Evolutionary conservation across 2,797 vertebrate species (phyloP).

Genomic region (Octomys mimax): DNA sequence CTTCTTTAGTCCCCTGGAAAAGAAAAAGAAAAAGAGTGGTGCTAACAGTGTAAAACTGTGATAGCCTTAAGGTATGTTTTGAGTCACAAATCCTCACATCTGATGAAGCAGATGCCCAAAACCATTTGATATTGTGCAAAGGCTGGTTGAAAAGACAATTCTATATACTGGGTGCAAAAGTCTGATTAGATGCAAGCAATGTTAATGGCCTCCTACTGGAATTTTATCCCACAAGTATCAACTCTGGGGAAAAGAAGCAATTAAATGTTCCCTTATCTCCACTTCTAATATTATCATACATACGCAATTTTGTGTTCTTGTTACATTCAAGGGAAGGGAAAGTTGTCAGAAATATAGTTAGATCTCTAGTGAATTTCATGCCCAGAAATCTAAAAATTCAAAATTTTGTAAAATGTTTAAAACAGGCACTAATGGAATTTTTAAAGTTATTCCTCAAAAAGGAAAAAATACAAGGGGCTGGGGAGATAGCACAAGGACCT

Average conservation of each 20-base stretch:
- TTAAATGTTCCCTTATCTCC: neutral
- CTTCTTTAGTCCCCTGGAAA: neutral
- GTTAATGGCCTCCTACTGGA: neutral
- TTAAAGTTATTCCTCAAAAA: neutral
- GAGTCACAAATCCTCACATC: neutral
- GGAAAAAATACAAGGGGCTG: too few species aligned
- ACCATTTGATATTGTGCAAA: neutral
- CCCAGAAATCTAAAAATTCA: neutral
- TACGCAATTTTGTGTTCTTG: neutral
- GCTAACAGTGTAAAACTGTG: neutral
- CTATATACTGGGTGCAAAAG: neutral
- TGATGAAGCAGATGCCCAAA: neutral
- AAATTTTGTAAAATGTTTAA: neutral
- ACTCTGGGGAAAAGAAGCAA: neutral
- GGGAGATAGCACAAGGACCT: too few species aligned
- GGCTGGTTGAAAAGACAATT: neutral
- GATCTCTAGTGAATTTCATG: neutral
- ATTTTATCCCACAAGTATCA: neutral
- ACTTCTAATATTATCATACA: neutral
- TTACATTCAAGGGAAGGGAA: neutral
- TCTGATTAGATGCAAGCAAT: neutral
- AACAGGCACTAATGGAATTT: neutral
- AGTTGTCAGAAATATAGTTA: neutral
- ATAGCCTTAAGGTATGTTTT: neutral
- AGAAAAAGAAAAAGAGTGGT: neutral